These are phyloP conservation scores for Eupeodes luniger DNA, from an alignment of 2,888 invertebrate species.

Conservation along the genomic window DNA sequence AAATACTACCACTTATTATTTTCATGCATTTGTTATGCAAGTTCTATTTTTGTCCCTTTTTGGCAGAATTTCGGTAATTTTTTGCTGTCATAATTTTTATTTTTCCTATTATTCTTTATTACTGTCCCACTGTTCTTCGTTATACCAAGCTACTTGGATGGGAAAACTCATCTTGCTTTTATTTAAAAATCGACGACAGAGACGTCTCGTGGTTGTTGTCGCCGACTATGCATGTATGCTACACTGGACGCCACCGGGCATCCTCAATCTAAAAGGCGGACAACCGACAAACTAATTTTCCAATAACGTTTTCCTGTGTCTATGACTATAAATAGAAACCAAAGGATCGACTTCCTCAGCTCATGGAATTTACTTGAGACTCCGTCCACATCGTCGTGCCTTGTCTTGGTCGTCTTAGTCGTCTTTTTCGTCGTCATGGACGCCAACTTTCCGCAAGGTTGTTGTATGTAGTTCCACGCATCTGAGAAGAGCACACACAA, in stretches of 20 bases:
- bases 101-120: neutral
- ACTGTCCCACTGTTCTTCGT: neutral
- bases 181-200: conserved; percentile 5
- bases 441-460: conserved; percentile 54
- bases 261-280: conserved; percentile 45
- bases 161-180: conserved; percentile 21
- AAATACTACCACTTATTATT: no score
- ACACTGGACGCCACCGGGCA: conserved; percentile 24
- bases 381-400: neutral
- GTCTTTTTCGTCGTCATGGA: conserved; percentile 21
- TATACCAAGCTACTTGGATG: neutral
- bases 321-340: conserved; percentile 65
- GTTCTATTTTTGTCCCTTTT: no score
- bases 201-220: neutral
- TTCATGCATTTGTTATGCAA: no score
- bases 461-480: conserved; percentile 40
- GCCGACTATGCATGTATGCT: neutral
- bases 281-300: conserved; percentile 65
- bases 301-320: conserved; percentile 67
- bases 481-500: conserved; percentile 27
- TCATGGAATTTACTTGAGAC: neutral
- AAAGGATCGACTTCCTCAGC: conserved; percentile 65
- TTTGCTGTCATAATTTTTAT: no score
- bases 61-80: no score
- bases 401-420: neutral